These are phyloP conservation scores for Myiotriccus ornatus DNA, from an alignment of 2,797 vertebrate species.

Conservation along the genomic window DNA sequence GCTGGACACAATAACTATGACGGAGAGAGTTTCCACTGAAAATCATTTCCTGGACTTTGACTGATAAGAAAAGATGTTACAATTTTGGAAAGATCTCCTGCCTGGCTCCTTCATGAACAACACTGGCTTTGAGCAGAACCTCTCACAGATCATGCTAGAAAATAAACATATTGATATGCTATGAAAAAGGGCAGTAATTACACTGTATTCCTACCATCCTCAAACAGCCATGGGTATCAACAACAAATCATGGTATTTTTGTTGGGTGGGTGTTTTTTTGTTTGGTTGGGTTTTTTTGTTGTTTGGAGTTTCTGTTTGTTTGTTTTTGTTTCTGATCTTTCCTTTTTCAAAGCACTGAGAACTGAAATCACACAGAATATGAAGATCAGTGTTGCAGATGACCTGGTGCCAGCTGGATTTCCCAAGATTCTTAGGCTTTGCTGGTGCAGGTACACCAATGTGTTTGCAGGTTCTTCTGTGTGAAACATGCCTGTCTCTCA, in stretches of 20 bases:
- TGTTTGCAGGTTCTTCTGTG: neutral
- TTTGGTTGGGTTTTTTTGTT: neutral
- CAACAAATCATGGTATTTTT: neutral
- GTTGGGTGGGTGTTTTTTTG: neutral
- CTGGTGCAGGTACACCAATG: neutral
- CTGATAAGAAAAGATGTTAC: neutral
- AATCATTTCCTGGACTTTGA: neutral
- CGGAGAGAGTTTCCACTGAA: neutral
- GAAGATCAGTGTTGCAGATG: neutral
- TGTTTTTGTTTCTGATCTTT: neutral
- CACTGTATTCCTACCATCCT: neutral
- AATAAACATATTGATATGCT: neutral
- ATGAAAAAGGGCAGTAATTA: neutral
- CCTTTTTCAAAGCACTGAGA: neutral
- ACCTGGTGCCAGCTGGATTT: neutral
- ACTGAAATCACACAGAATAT: neutral
- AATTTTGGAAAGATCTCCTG: neutral
- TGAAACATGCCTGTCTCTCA: neutral
- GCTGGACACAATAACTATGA: neutral
- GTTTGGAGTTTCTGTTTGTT: neutral
- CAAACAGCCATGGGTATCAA: neutral
- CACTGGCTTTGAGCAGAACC: neutral
- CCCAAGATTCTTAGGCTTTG: neutral
- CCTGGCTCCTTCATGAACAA: neutral
- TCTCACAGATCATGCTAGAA: neutral